Conservation (phyloP, 2,888 invertebrate species). For the Actias luna region DNA sequence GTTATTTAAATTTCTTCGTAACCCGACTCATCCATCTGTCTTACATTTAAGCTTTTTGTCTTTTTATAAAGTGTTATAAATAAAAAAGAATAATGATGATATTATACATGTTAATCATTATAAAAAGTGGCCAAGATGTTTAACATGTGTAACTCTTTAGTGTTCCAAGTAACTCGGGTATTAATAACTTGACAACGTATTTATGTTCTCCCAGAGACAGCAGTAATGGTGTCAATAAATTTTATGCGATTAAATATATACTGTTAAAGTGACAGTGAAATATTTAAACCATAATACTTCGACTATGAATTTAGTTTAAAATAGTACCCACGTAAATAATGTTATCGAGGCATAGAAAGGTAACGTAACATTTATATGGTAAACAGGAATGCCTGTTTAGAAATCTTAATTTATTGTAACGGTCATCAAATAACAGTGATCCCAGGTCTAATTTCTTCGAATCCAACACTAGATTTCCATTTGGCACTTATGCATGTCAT, state of each 20-base stretch:
- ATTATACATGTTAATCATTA: conserved; percentile 43
- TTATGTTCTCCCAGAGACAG: conserved; percentile 57
- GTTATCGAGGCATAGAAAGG: neutral
- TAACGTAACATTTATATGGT: neutral
- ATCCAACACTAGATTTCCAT: neutral
- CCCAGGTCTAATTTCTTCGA: neutral
- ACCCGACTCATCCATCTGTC: conserved; percentile 14
- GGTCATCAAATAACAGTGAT: neutral
- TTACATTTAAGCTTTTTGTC: conserved; percentile 15
- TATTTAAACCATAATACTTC: conserved; percentile 24
- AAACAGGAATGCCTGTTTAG: neutral
- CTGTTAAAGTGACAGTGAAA: conserved; percentile 41
- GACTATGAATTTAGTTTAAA: neutral
- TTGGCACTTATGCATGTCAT: neutral
- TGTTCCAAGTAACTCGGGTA: conserved; percentile 49
- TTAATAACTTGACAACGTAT: conserved; percentile 71
- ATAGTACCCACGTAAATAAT: conserved; percentile 1
- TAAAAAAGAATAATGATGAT: conserved; percentile 30
- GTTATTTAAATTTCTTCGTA: conserved; percentile 19
- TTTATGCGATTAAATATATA: conserved; percentile 53
- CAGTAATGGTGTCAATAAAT: conserved; percentile 64
- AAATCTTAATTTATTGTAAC: neutral
- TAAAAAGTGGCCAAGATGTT: conserved; percentile 43
- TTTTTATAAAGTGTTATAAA: conserved; percentile 17
- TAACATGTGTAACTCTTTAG: conserved; percentile 59